A percentile compares a stretch with the other conserved stretches of the same genome.
Conservation (phyloP, 2,888 invertebrate species). For the Hemicrepidius hirtus region DNA sequence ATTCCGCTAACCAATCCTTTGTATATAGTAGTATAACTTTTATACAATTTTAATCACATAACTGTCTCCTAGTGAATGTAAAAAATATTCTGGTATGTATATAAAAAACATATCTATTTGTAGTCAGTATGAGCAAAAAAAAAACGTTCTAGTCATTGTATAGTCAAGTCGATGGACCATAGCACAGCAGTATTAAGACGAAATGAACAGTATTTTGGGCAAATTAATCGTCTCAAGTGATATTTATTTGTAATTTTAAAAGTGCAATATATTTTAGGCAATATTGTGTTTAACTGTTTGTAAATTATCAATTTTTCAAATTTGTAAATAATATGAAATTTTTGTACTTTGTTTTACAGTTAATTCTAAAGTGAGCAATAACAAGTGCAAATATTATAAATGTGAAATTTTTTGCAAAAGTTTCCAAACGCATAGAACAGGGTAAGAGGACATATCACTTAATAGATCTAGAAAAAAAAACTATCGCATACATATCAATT, state of each 20-base stretch:
- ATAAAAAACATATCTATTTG: slow-evolving; percentile 22
- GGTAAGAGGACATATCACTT: slow-evolving; percentile 54
- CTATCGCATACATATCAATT: slow-evolving; percentile 53
- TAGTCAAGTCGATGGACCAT: slow-evolving; percentile 63
- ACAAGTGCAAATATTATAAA: slow-evolving; percentile 49
- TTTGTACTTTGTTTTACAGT: slow-evolving; percentile 50
- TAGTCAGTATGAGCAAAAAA: slow-evolving; percentile 47
- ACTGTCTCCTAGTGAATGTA: slow-evolving; percentile 59
- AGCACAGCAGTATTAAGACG: slow-evolving; percentile 67
- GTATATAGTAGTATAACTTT: slow-evolving; percentile 67
- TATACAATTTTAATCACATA: slow-evolving; percentile 66
- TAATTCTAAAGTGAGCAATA: slow-evolving; percentile 51
- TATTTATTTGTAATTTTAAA: slow-evolving; percentile 63
- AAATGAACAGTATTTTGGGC: slow-evolving; percentile 68
- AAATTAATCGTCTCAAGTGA: slow-evolving; percentile 63
- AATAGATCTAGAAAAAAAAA: slow-evolving; percentile 48
- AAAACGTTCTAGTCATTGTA: slow-evolving; percentile 62
- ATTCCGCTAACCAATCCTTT: slow-evolving; percentile 31
- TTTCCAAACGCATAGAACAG: slow-evolving; percentile 49
- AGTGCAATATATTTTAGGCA: slow-evolving; percentile 71
- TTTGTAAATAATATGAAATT: slow-evolving; percentile 43
- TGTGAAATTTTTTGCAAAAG: slow-evolving; percentile 46
- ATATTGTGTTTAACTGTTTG: slow-evolving; percentile 58
- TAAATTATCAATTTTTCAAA: slow-evolving; percentile 45
- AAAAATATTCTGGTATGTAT: slow-evolving; percentile 43